These are phyloP conservation scores for Ranitomeya variabilis DNA, from an alignment of 2,113 vertebrate genomes.

Conservation along the genomic window DNA sequence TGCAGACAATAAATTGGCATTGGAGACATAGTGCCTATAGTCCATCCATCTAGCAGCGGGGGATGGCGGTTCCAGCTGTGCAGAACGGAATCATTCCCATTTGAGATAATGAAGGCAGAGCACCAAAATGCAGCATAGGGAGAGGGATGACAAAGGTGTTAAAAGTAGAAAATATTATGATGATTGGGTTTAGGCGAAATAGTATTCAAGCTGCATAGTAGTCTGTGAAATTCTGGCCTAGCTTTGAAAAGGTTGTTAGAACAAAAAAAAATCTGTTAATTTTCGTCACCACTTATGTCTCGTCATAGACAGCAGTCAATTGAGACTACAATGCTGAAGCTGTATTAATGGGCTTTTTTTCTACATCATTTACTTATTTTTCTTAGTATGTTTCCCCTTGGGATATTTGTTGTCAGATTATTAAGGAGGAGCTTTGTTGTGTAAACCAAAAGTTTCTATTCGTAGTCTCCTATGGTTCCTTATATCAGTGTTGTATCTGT, in stretches of 20 bases:
- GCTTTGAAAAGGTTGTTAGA: conserved; percentile 22
- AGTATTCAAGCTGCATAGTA: conserved; percentile 54
- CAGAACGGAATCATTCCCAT: conserved; percentile 67
- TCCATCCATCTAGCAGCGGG: conserved; percentile 70
- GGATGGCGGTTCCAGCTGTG: conserved; percentile 65
- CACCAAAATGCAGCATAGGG: conserved; percentile 60
- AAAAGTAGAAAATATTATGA: conserved; percentile 65
- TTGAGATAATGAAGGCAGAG: conserved; percentile 70
- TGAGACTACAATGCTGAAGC: conserved; percentile 8
- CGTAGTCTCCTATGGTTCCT: neutral
- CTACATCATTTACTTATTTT: conserved; percentile 33
- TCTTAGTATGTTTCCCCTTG: conserved; percentile 25
- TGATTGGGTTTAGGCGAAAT: conserved; percentile 66
- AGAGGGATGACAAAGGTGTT: conserved; percentile 65
- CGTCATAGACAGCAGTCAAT: conserved; percentile 36
- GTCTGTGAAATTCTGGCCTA: conserved; percentile 46
- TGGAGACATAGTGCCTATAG: conserved; percentile 61
- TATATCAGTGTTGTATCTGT: neutral
- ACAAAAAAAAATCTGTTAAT: conserved; percentile 59
- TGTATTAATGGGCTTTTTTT: conserved; percentile 31
- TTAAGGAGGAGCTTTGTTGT: neutral
- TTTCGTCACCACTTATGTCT: conserved; percentile 25
- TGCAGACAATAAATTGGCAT: conserved; percentile 64
- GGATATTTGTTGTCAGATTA: neutral
- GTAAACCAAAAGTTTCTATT: neutral